These are phyloP conservation scores for Dicyrtomina minuta DNA, from an alignment of 2,888 invertebrate species.

Conservation along the genomic window DNA sequence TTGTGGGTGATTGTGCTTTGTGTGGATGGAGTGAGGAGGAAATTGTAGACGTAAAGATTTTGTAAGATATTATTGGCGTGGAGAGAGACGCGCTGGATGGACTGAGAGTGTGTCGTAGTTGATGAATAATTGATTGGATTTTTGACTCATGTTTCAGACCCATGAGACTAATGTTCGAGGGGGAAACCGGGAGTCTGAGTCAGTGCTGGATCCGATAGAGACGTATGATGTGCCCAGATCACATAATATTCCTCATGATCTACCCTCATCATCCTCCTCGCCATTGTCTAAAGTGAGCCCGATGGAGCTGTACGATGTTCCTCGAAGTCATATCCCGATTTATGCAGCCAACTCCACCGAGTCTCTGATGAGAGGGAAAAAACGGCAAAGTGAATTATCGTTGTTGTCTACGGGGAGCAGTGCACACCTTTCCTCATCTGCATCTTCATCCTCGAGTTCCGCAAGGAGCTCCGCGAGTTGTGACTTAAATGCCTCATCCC, in stretches of 20 bases:
- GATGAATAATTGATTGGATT: slow-evolving; percentile 17
- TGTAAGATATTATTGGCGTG: too few species aligned
- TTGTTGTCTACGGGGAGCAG: slow-evolving; percentile 45
- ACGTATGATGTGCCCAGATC: slow-evolving; percentile 47
- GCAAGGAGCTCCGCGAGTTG: slow-evolving; percentile 16
- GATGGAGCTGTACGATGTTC: slow-evolving; percentile 62
- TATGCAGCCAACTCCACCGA: slow-evolving; percentile 21
- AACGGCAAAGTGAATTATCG: slow-evolving; percentile 43
- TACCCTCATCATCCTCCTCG: neutral
- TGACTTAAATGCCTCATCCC: neutral
- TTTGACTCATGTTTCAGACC: slow-evolving; percentile 28
- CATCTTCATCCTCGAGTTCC: slow-evolving; percentile 10
- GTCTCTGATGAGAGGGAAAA: slow-evolving; percentile 37
- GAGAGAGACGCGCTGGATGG: neutral
- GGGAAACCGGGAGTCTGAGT: slow-evolving; percentile 1
- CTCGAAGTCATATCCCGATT: slow-evolving; percentile 36
- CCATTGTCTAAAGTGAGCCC: slow-evolving; percentile 15
- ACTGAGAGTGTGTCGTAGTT: neutral
- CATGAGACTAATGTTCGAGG: neutral
- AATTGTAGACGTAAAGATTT: too few species aligned
- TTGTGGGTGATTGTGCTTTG: too few species aligned
- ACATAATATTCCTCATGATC: neutral
- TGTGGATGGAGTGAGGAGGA: too few species aligned
- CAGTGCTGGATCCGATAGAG: slow-evolving; percentile 37
- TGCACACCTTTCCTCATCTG: slow-evolving; percentile 47